A percentile compares a stretch with the other conserved stretches of the same genome.
These are phyloP conservation scores for Epinotia bilunana DNA, from an alignment of 2,888 invertebrate genomes.

Conservation along the genomic window DNA sequence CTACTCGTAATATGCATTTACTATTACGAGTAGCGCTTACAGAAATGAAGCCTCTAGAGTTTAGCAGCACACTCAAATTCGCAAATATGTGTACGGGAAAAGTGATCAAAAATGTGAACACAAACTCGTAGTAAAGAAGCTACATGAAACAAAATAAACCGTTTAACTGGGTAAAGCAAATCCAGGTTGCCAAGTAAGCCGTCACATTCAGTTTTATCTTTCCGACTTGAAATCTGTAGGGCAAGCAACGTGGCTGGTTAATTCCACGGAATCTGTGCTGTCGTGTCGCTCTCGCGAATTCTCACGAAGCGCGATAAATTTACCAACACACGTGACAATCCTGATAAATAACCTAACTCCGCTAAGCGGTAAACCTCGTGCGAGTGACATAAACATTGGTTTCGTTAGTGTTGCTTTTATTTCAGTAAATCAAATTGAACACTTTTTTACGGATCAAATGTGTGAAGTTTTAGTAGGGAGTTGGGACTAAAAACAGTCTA, in stretches of 20 bases:
- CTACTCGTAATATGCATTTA: not conserved
- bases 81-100: too few species aligned
- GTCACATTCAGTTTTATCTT: constrained; percentile 33
- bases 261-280: constrained; percentile 42
- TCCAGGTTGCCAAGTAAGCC: constrained; percentile 25
- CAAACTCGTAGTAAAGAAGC: too few species aligned
- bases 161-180: constrained; percentile 16
- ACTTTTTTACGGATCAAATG: constrained; percentile 6
- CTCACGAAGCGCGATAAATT: constrained; percentile 65
- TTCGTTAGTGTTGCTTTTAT: constrained; percentile 48
- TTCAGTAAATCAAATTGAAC: constrained; percentile 50
- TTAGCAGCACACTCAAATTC: too few species aligned
- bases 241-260: constrained; percentile 38
- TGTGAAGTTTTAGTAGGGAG: not conserved
- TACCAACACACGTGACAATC: constrained; percentile 64
- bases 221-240: constrained; percentile 37
- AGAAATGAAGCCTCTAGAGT: not conserved
- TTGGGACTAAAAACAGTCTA: not conserved
- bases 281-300: constrained; percentile 45
- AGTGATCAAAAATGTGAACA: too few species aligned
- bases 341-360: constrained; percentile 61
- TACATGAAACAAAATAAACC: constrained; percentile 14
- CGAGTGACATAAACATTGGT: constrained; percentile 46
- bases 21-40: not conserved
- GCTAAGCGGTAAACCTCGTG: constrained; percentile 44